Base-by-base conservation (phyloP, 2,888 invertebrate species). In the Meiosimyza platycephala region DNA sequence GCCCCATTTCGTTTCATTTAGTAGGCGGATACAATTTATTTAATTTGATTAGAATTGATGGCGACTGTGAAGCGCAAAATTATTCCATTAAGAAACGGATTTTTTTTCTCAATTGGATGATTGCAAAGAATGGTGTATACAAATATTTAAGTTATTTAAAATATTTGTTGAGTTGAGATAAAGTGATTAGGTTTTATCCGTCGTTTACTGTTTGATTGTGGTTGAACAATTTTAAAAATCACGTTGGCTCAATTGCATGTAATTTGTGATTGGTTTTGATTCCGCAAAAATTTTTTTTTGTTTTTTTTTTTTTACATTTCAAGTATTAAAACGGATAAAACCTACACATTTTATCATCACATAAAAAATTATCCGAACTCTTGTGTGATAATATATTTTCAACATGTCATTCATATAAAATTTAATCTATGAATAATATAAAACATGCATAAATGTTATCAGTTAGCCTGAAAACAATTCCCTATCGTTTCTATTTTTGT, bases 11-110 rank as follows among this genome's bases (percentile, higher is more conserved):
- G 40, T 2, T 40, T 63, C 51, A 48, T 57, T 15, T 33, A 33
- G 69, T 60, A 63, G 70, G 70, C 70, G 70, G 62, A 40, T 40
- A 54, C 51, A 62, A 54, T 52, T 63, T 40, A 63, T 62, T 70
- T 70, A 54, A 70, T 70, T 70, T 47, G 48, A 70, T 70, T 63
- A 70, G 22, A 62, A 70, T 63, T 70, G 63, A 70, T 7, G 67
- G 22, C 67, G 48, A 47, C 5, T 18, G 55, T 40, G n/a, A 16
- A 33, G 57, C 11, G 22, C 67, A 22, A 67, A 50, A 65, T 65
- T 48, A 52, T 65, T 65, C 52, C 15, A 62, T 62, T 62, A 62
- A 62, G 40, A 9, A 40, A 40, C 9, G 40, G 40, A 9, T 40
- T 40, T 40, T 40, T 40, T 40, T 9, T 40, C 9, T 40, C 40